Base-by-base conservation (phyloP, 2,113 vertebrate species). In the Ceratotherium simum region DNA sequence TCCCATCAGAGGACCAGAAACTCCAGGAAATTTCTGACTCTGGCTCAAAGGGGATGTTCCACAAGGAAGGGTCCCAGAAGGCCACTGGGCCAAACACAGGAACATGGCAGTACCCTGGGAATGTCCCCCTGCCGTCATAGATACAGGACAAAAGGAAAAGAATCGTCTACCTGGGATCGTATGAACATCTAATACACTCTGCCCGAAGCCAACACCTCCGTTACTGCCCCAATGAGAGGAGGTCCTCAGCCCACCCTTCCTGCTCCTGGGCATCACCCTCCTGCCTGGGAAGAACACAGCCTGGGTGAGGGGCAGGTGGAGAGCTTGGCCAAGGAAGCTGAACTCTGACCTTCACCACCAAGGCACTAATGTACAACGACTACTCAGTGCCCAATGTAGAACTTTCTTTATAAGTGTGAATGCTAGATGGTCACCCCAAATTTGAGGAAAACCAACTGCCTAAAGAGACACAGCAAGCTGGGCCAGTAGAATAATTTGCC, bases 1-100 rank as follows among this genome's bases (percentile, higher is more conserved):
- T 58, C 69, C 56, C 76, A 89, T 60, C 8, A 82, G 80, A 93
- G 54, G 12, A 89, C 4, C 6, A 89, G 81, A 84, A 92, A 56
- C 27, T n/a, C 46, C 25, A 91, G 72, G 39, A 20, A 86, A 93
- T 72, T 36, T 79, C 51, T 76, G n/a, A 46, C 9, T 62, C 27
- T 51, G n/a, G 62, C 8, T 81, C 31, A 94, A 82, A 42, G 48
- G 39, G 6, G 17, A 80, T 60, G 16, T n/a, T 23, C 33, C 14
- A 39, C 31, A n/a, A 58, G 27, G 20, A 14, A 60, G 11, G 20
- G 18, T n/a, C 39, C 13, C 36, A 16, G 60, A 62, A 91, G 16
- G 33, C 13, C 20, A 21, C 8, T 48, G 46, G 39, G 33, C 64
- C 69, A 67, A 64, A 46, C 10, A 46, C 25, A 96, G 27, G 36